A percentile compares a stretch with the other conserved stretches of the same genome.
Evolutionary conservation across 2,888 invertebrate genomes (phyloP).

Genomic region (Campoletis raptor): DNA sequence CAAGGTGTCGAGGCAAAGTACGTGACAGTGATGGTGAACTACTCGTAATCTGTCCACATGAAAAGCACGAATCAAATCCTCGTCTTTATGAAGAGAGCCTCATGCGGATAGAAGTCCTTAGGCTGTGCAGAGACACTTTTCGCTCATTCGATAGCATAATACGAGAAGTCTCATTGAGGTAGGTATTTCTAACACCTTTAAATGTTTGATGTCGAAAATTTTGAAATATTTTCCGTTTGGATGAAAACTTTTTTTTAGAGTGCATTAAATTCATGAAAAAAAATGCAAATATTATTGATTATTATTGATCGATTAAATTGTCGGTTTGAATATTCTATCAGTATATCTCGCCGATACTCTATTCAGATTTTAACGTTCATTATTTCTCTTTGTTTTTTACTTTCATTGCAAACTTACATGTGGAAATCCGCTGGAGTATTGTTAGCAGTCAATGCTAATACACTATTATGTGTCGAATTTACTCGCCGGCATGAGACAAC

Average conservation of each 20-base stretch:
- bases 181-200: background rate
- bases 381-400: background rate
- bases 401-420: background rate
- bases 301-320: background rate
- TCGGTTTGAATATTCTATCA: background rate
- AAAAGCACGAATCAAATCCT: background rate
- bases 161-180: constrained; percentile 6
- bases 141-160: constrained; percentile 15
- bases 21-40: constrained; percentile 22
- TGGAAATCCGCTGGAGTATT: background rate
- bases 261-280: background rate
- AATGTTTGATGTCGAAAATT: background rate
- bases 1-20: constrained; percentile 54
- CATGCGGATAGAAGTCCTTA: constrained; percentile 9
- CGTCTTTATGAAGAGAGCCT: background rate
- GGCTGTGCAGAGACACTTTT: background rate
- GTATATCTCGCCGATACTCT: background rate
- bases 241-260: background rate
- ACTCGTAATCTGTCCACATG: background rate
- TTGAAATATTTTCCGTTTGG: background rate
- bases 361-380: background rate
- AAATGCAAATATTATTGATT: background rate
- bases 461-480: no score
- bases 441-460: background rate
- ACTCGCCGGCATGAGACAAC: no score